Evolutionary conservation across 1,140 invertebrate species (phyloP).

Genomic region (Caerostris extrusa): DNA sequence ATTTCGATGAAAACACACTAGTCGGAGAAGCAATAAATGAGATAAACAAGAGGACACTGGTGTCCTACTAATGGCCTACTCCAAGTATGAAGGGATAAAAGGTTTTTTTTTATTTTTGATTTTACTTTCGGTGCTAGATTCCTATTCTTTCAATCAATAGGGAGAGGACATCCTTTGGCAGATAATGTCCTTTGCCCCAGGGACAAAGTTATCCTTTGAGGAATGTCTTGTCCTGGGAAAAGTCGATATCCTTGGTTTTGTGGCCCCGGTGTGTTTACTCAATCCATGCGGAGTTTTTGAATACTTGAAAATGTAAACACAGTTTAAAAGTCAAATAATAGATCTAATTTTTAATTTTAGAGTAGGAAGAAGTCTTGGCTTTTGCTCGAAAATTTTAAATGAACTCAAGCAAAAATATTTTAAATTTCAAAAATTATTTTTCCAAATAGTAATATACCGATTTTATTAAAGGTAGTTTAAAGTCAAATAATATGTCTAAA

Average conservation of each 20-base stretch:
- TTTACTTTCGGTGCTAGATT: slow-evolving; percentile 19
- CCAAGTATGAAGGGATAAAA: slow-evolving; percentile 36
- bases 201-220: background rate
- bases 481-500: no score
- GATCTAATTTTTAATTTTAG: no score
- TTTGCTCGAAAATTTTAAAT: no score
- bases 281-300: no score
- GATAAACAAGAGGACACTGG: slow-evolving; percentile 57
- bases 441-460: no score
- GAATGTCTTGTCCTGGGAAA: background rate
- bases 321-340: no score
- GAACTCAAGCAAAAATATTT: no score
- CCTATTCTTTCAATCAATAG: slow-evolving; percentile 10
- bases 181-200: slow-evolving; percentile 3
- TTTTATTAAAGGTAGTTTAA: no score
- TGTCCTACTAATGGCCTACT: slow-evolving; percentile 61
- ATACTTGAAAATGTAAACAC: no score
- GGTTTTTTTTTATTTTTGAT: slow-evolving; percentile 28
- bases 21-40: slow-evolving; percentile 68
- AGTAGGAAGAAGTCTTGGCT: no score
- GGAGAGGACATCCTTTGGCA: background rate
- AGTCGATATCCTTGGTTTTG: background rate
- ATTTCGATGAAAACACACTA: slow-evolving; percentile 67
- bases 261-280: no score
- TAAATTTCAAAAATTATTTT: no score